These are phyloP conservation scores for Garrulus glandarius DNA, from an alignment of 2,797 vertebrate species.

Conservation along the genomic window DNA sequence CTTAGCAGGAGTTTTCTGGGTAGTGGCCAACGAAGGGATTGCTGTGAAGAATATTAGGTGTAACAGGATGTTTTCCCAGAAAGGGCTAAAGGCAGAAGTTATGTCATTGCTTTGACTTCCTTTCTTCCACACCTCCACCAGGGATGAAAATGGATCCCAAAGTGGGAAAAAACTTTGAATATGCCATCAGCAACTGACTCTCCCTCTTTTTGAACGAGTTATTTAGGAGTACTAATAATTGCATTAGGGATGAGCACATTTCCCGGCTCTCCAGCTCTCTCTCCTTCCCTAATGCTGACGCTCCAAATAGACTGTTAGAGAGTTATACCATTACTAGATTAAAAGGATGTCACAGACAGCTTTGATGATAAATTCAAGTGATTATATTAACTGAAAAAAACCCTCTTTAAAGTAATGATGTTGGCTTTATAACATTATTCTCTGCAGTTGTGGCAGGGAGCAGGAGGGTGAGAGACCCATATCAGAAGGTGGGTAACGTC, in stretches of 20 bases:
- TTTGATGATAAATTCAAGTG: neutral
- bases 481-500: accelerated
- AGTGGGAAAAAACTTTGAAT: neutral
- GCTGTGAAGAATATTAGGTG: neutral
- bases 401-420: neutral
- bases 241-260: conserved; percentile 19
- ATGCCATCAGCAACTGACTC: neutral
- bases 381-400: neutral
- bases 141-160: conserved; percentile 20
- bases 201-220: neutral
- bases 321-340: conserved; percentile 41
- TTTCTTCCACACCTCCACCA: conserved; percentile 17
- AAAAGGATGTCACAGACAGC: conserved; percentile 11
- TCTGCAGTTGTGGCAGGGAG: neutral
- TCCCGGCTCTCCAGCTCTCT: neutral
- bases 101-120: conserved; percentile 41
- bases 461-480: neutral
- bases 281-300: neutral
- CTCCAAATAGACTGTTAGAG: neutral
- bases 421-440: neutral
- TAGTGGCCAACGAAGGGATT: neutral
- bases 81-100: conserved; percentile 9
- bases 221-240: conserved; percentile 14
- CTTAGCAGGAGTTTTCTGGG: neutral
- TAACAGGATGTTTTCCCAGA: conserved; percentile 39